Conservation (phyloP, 2,888 invertebrate genomes). For the Holacanthella duospinosa region DNA sequence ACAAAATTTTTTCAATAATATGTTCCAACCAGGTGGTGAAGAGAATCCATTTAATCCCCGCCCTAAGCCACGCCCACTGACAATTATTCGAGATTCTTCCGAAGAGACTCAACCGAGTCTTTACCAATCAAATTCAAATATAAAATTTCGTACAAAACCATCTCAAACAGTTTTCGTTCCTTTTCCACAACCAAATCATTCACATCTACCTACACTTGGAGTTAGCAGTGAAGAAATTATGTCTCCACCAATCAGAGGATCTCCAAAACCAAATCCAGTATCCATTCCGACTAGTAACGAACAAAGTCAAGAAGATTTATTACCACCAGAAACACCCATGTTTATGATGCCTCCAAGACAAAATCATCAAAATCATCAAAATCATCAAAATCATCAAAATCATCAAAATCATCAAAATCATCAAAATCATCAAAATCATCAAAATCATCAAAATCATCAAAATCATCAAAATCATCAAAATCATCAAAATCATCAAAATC, state of each 20-base stretch:
- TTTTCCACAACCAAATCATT: neutral
- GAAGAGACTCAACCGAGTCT: neutral
- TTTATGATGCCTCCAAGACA: neutral
- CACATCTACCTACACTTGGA: neutral
- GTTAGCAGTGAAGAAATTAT: neutral
- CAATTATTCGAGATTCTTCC: neutral
- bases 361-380: too few species aligned
- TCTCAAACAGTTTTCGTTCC: neutral
- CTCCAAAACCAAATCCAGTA: neutral
- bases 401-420: too few species aligned
- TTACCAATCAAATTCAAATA: neutral
- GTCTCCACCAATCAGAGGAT: neutral
- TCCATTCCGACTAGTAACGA: neutral
- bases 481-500: too few species aligned
- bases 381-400: too few species aligned
- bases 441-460: too few species aligned
- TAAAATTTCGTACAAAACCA: neutral
- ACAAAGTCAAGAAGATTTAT: constrained; percentile 7
- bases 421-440: too few species aligned
- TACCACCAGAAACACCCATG: constrained; percentile 18
- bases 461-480: too few species aligned
- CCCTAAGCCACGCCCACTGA: neutral
- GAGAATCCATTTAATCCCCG: neutral
- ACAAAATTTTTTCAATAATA: neutral
- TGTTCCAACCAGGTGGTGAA: neutral